Conservation (phyloP, 2,113 vertebrate species). For the Eptesicus fuscus region DNA sequence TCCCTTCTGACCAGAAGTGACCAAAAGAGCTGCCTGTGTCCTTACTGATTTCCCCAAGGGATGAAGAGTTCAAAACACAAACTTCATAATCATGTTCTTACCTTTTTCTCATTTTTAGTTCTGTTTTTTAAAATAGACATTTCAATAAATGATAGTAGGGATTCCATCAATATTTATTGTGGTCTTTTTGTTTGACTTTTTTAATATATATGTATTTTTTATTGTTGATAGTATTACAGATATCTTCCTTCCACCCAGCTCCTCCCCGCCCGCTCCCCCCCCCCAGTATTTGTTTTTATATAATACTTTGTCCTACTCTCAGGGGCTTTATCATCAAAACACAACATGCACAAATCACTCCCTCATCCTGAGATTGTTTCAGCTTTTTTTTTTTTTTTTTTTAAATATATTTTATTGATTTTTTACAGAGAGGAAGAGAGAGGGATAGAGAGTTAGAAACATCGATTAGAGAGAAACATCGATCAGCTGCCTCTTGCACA, state of each 20-base stretch:
- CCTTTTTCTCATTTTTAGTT: constrained; percentile 29
- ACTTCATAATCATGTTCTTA: background rate
- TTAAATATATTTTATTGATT: no score
- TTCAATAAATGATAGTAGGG: background rate
- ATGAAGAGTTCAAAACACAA: background rate
- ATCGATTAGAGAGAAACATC: no score
- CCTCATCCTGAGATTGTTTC: background rate
- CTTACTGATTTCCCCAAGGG: background rate
- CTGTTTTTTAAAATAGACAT: background rate
- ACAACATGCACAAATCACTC: background rate
- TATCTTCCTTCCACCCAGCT: no score
- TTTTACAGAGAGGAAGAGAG: no score
- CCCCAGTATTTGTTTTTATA: background rate
- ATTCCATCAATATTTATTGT: constrained; percentile 13
- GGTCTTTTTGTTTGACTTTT: no score
- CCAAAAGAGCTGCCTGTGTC: background rate
- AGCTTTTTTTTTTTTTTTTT: no score
- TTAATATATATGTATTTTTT: no score
- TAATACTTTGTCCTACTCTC: background rate
- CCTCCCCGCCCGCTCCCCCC: no score
- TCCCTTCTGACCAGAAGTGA: background rate
- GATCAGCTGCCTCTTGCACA: no score
- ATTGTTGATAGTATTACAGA: no score
- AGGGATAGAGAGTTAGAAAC: no score
- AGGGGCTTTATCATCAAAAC: background rate